Base-by-base conservation (phyloP, 2,113 vertebrate genomes). In the Nannobrachium achirus region DNA sequence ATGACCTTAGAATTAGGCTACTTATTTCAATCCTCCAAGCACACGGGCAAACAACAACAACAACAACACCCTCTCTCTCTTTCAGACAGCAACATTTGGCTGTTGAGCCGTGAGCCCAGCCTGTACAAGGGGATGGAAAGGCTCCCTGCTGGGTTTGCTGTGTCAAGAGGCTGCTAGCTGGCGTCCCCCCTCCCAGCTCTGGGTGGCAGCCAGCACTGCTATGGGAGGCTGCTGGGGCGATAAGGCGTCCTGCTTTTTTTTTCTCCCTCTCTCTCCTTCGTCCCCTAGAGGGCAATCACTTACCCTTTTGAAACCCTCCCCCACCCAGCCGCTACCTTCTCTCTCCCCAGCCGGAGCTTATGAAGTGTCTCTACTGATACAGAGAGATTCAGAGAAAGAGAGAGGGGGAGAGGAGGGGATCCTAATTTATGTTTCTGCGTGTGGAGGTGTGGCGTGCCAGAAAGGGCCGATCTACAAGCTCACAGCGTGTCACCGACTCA, bases 251-350 rank as follows among this genome's bases (percentile, higher is more conserved):
- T 89, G 76, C 70, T 83, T 85, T 81, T 76, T 75, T 66, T 75
- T 75, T 41, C 40, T 59, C 64, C 58, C 66, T 78, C 73, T 86
- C 75, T 86, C 78, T 75, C 81, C 79, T 86, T 85, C 79, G 80
- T 92, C 91, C 93, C 91, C 91, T 93, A 93, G 92, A 91, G 93
- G 92, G 93, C 93, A 93, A 93, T 92, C 89, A 90, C 90, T 89
- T 91, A 89, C 92, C 86, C 91, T 81, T 91, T 88, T 87, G 88
- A 84, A 89, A 85, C 89, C 86, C 81, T 83, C 78, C 89, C 91
- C 88, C 88, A 83, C 86, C 72, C 79, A 82, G 77, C 86, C 83
- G 79, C 71, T 74, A 71, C 81, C 1, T 18, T 52, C 7, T 15
- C 33, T 75, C 75, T 66, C 79, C 84, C 81, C 83, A 86, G 82